Base-by-base conservation (phyloP, 1,140 invertebrate genomes). In the Aphis gossypii region DNA sequence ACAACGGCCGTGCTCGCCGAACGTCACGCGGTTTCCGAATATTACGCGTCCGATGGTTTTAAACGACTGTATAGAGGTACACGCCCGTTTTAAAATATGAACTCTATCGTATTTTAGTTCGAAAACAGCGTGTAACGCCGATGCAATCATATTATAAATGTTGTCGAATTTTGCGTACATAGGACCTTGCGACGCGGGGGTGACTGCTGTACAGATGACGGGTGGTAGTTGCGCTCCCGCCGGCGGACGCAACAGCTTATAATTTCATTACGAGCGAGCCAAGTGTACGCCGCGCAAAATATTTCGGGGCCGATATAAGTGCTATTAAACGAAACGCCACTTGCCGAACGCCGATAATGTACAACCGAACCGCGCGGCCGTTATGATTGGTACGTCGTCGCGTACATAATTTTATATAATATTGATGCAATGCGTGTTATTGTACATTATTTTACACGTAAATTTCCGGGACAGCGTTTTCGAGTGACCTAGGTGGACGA, bases 321-420 rank as follows among this genome's bases (percentile, higher is more conserved):
- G 87, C 48, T 44, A 54, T 89, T 89, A 89, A 35, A 89, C 48
- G 35, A 89, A 89, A 54, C 48, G 18, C 48, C 87, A 51, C 41
- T 86, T 44, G 14, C 38, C 68, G 48, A 20, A 3, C 3, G 38
- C 14, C 87, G 48, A 38, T 54, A 89, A 88, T 88, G 21, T 86
- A 48, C 20, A 41, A 9, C 38, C 23, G 38, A 44, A 48, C 84
- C 44, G 23, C 60, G 60, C 30, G 1, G 4, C 60, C 60, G 60
- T 76, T 76, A 35, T 35, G n/a, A n/a, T n/a, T n/a, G 60, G 14
- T n/a, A 76, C 14, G 60, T 14, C 60, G 60, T 68, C 60, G 30
- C 11, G 60, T 6, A n/a, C n/a, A n/a, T n/a, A 60, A 60, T 68
- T 11, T 68, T 68, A n/a, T 68, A 0, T 41, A 3, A 68, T 68